Evolutionary conservation across 2,888 invertebrate genomes (phyloP).

Genomic region (Cheilosia impressa): DNA sequence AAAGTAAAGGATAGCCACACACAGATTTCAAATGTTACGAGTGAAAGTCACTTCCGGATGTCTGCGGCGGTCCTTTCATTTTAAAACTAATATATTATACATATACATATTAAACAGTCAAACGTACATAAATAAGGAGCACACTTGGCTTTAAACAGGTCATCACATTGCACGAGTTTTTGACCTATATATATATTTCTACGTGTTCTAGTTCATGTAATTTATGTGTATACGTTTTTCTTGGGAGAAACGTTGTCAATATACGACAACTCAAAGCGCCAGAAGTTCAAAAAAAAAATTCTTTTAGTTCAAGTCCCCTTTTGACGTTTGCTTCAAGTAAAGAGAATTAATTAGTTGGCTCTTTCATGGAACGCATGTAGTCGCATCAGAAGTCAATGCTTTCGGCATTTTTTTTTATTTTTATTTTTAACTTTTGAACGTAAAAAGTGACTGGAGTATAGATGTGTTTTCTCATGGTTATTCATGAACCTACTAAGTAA

Average conservation of each 20-base stretch:
- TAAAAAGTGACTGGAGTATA: not conserved
- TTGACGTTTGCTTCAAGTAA: conserved; percentile 8
- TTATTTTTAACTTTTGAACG: not conserved
- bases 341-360: conserved; percentile 43
- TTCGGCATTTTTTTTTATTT: not conserved
- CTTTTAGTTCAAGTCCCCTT: not conserved
- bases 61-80: conserved; percentile 24
- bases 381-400: conserved; percentile 10
- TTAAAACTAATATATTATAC: conserved; percentile 1
- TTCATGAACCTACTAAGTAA: not conserved
- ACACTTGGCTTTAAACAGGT: conserved; percentile 3
- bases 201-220: not conserved
- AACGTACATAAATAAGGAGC: conserved; percentile 17
- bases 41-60: conserved; percentile 29
- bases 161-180: not conserved
- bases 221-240: not conserved
- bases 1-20: not conserved
- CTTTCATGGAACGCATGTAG: not conserved
- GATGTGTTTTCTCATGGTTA: not conserved
- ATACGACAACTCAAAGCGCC: not conserved
- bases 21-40: conserved; percentile 19
- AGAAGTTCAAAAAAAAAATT: not conserved
- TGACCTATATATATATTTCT: not conserved
- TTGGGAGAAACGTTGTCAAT: conserved; percentile 7
- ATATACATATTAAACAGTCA: conserved; percentile 3